Evolutionary conservation across 2,888 invertebrate species (phyloP), one percentile per base, ranked within the genome.

Genomic region (Drosophila kambysellisi): DNA sequence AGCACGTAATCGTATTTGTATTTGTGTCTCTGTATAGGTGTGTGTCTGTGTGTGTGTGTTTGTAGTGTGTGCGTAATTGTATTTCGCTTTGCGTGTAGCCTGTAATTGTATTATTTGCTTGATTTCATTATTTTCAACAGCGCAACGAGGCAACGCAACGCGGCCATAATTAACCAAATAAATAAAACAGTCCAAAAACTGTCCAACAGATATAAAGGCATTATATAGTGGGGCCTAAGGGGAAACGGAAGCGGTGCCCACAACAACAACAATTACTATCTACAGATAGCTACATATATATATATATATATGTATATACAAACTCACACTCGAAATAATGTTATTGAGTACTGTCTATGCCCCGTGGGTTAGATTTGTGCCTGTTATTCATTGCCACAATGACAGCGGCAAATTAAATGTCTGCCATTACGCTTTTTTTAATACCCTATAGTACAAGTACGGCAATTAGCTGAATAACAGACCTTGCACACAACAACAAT

Each of bases 31-130:
- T 59, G 37, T 35, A 39, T 56, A 51, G 50, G 33, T 58, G 41
- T 62, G 54, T 43, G 53, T 25, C 2, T 41, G 35, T 41, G 9
- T 32, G n/a, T 63, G 17, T 60, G 46, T 63, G 54, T 48, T 53
- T 64, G 52, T 56, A 51, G 52, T 62, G 62, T 48, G 50, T 51
- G 63, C 75, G 70, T 88, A 85, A 85, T 85, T 85, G 86, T 88
- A 90, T 85, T 88, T 90, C 78, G 78, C 86, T 85, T 83, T 89
- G 87, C 84, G 87, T 79, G 80, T 79, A 74, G 79, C 53, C 79
- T 64, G 88, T 90, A 88, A 85, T 85, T 85, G 83, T 88, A 86
- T 89, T 89, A 85, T 85, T 90, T 83, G 87, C 88, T 74, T 88
- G 88, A 85, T 85, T 85, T 85, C 80, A 85, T 85, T 85, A 85